These are phyloP conservation scores for Leptopilina drosophilae DNA, from an alignment of 2,888 invertebrate species.

Conservation along the genomic window DNA sequence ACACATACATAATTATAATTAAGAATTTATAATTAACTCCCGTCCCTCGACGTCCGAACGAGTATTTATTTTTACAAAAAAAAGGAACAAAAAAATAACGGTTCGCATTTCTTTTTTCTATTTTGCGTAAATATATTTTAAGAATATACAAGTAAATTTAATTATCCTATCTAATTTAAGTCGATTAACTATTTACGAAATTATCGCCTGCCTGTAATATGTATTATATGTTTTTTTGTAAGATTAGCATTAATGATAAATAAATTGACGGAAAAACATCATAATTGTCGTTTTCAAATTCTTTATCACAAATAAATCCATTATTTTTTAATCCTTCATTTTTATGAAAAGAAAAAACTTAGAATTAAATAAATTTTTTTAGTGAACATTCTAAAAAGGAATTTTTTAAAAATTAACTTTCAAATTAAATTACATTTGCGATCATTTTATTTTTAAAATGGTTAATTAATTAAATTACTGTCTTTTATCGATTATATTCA, in stretches of 20 bases:
- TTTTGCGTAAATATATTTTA: slow-evolving; percentile 49
- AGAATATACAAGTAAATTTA: slow-evolving; percentile 53
- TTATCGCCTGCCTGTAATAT: slow-evolving; percentile 71
- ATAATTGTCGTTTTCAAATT: not conserved
- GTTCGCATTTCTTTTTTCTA: slow-evolving; percentile 10
- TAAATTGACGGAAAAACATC: slow-evolving; percentile 64
- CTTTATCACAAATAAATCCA: not conserved
- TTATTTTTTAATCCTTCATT: not conserved
- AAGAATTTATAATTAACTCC: slow-evolving; percentile 13
- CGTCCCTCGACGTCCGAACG: slow-evolving; percentile 11
- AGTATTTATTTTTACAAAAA: slow-evolving; percentile 34
- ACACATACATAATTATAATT: not conserved
- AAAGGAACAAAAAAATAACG: not conserved
- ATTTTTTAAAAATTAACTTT: too few species aligned
- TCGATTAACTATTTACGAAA: slow-evolving; percentile 61
- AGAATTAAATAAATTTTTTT: too few species aligned
- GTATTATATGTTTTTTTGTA: slow-evolving; percentile 76
- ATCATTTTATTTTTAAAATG: too few species aligned
- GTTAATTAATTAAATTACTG: too few species aligned
- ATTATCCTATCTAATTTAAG: slow-evolving; percentile 60
- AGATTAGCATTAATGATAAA: slow-evolving; percentile 71
- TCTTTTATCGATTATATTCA: too few species aligned
- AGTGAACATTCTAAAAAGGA: too few species aligned
- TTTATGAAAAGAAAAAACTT: too few species aligned
- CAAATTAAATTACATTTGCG: too few species aligned